Percentiles rank a stretch among this genome's conserved stretches.
Evolutionary conservation across 2,888 invertebrate species (phyloP).

Genomic region (Drosophila meridionalis): DNA sequence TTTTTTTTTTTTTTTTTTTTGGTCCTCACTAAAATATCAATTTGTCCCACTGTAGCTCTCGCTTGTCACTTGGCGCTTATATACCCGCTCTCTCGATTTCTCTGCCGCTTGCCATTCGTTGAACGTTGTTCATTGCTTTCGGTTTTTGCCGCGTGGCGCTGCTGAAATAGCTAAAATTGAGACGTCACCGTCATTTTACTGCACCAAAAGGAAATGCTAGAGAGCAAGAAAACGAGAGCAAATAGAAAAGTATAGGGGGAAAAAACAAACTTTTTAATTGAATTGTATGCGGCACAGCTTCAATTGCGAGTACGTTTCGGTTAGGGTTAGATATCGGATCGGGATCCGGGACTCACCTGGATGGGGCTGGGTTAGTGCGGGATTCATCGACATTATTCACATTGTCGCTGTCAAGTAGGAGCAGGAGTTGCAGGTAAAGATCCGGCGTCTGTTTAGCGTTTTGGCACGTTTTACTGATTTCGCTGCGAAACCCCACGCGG

Average conservation of each 20-base stretch:
- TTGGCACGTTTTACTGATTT: constrained; percentile 73
- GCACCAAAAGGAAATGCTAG: constrained; percentile 45
- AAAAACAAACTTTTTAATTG: constrained; percentile 68
- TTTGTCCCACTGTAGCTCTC: constrained; percentile 33
- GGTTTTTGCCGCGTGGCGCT: constrained; percentile 43
- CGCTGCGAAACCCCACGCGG: constrained; percentile 37
- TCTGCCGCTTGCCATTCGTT: constrained; percentile 19
- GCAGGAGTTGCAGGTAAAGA: constrained; percentile 32
- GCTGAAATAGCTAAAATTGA: constrained; percentile 68
- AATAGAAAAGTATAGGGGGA: background rate
- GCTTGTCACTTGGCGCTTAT: constrained; percentile 17
- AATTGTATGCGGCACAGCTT: constrained; percentile 73
- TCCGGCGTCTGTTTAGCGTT: constrained; percentile 53
- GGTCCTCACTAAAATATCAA: background rate
- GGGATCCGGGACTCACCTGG: constrained; percentile 11
- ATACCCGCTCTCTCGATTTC: constrained; percentile 2
- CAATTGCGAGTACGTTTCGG: constrained; percentile 49
- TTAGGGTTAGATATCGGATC: constrained; percentile 27
- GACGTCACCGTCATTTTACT: constrained; percentile 66
- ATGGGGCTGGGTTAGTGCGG: background rate
- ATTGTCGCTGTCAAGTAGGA: constrained; percentile 33
- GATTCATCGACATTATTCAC: constrained; percentile 38
- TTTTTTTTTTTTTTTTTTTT: too few relatives aligned
- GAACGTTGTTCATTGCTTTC: constrained; percentile 43
- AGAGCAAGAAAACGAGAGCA: constrained; percentile 8